Base-by-base conservation (phyloP, 2,113 vertebrate genomes). In the Rissa tridactyla region DNA sequence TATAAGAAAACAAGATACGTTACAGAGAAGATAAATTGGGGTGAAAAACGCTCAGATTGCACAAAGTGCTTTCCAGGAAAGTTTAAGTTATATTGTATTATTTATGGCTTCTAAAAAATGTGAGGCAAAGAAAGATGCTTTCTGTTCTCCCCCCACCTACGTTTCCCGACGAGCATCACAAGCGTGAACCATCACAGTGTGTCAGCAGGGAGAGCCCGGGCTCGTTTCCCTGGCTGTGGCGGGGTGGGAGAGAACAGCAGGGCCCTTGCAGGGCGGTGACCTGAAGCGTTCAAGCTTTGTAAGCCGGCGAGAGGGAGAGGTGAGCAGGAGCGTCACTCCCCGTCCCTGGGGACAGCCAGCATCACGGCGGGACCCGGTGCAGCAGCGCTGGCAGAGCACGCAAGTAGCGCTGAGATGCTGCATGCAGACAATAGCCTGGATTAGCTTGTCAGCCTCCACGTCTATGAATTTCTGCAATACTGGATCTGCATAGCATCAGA, bases 11-110 rank as follows among this genome's bases (percentile, higher is more conserved):
- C 27, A 61, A 46, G 49, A 42, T n/a, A 9, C 34, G 75, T 82
- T 38, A 52, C 36, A 82, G 46, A 80, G 58, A 77, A 65, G 47
- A 92, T 47, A 89, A 92, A 91, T 82, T 18, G 61, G 36, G 36
- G 36, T 34, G 52, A 62, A 91, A 92, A 95, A 64, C 11, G 72
- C 82, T 73, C 54, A 49, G 64, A 65, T 60, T 95, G 92, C 84
- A 94, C 76, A 62, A 95, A 95, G 62, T 75, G 86, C 91, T 95
- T 96, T 90, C 87, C 76, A 71, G 91, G 60, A 68, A 93, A 95
- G 42, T 95, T 96, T 46, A 78, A 92, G 81, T 92, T 88, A 44
- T 30, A 20, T 55, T 47, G 21, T 32, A 36, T 73, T 88, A 84
- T 83, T 96, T 93, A 90, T 44, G 34, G 75, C 88, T 89, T 80